phyloP scores from a whole-genome alignment of 2,113 vertebrate genomes.

The Grantiella picta region DNA sequence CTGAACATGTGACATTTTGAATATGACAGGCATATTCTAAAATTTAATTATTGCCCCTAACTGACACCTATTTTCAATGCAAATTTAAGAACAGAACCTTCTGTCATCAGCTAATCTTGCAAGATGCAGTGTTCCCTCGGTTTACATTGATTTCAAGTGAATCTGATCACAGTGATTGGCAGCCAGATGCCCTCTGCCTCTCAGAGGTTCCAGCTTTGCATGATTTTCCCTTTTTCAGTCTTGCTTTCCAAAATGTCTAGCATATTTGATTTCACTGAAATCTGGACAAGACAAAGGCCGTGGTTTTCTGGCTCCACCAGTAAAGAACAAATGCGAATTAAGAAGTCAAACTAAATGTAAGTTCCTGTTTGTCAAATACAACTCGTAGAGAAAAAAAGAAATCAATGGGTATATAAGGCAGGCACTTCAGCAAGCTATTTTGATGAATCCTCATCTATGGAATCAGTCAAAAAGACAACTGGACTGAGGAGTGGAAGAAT shows the following conservation, averaged over 20 bases:
- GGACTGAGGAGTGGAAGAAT: not conserved
- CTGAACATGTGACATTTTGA: not conserved
- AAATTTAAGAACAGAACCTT: conserved; percentile 57
- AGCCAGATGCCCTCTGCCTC: conserved; percentile 32
- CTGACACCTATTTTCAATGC: conserved; percentile 52
- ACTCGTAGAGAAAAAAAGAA: not conserved
- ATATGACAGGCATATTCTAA: conserved; percentile 50
- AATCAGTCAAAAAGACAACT: conserved; percentile 11
- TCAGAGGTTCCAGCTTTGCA: not conserved
- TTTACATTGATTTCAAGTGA: conserved; percentile 31
- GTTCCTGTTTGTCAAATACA: not conserved
- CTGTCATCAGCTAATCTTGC: conserved; percentile 43
- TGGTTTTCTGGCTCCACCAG: not conserved
- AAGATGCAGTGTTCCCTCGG: not conserved
- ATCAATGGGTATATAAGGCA: not conserved
- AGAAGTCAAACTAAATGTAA: not conserved
- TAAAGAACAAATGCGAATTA: not conserved
- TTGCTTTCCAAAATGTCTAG: not conserved
- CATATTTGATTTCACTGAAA: not conserved
- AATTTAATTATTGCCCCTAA: conserved; percentile 45
- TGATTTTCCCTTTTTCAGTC: conserved; percentile 8
- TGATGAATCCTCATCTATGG: conserved; percentile 2
- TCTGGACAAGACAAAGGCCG: not conserved
- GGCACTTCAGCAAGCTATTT: not conserved
- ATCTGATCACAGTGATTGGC: not conserved